Base-by-base conservation (phyloP, 2,888 invertebrate species). In the Ferrisia virgata region DNA sequence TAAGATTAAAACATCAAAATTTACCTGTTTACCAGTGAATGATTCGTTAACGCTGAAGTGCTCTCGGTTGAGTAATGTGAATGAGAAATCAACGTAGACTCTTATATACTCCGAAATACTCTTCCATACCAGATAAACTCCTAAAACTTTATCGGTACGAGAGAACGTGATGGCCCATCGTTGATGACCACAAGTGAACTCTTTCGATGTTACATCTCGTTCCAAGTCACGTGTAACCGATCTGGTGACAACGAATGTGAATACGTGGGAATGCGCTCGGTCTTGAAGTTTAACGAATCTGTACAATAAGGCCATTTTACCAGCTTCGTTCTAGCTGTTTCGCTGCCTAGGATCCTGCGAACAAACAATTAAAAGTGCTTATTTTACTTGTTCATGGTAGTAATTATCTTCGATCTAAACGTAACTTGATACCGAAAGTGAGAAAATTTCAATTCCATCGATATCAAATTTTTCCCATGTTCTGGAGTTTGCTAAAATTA, bases 1-100 rank as follows among this genome's bases (percentile, higher is more conserved):
- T 28, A 64, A 64, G 64, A 64, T 64, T 64, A 64, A 64, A 64
- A 64, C 64, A 64, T 64, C 64, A 64, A 64, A 64, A 64, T 85
- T 89, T 86, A 93, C 93, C 87, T 93, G 92, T 88, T 94, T 94
- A 85, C 94, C 94, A 82, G 93, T 92, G 89, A 94, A 94, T 28
- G 92, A 91, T 88, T 95, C 94, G 89, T 95, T 95, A 87, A 93
- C 92, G 85, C 94, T 94, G 89, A 95, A 95, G 89, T 95, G 95
- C 87, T 94, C 94, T 76, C 94, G 91, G 88, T 94, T 94, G 85
- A 95, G 91, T 79, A 95, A 91, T 6, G 94, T 94, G 89, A 95
- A 94, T 80, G 93, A 92, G 89, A 94, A 95, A 89, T 95, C 95
- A 86, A 94, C 93, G 88, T 93, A 93, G 85, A 94, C 94, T 82